Percentiles rank a stretch among this genome's conserved stretches.
phyloP scores from a whole-genome alignment of 1,140 invertebrate species.

The Cherax quadricarinatus region DNA sequence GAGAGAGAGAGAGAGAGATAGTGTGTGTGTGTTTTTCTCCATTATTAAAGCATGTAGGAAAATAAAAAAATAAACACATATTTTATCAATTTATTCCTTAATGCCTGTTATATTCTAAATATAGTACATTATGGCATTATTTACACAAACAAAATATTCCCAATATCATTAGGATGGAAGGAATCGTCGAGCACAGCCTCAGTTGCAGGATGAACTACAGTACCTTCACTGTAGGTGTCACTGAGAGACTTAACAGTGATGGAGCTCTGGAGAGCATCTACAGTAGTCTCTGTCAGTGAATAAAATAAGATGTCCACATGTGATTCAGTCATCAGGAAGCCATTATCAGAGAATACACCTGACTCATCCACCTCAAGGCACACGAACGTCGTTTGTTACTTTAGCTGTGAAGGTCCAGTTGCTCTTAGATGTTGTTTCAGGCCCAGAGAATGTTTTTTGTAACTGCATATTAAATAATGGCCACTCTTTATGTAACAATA shows the following conservation, averaged over 20 bases:
- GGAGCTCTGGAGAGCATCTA: slow-evolving; percentile 27
- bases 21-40: too few relatives aligned
- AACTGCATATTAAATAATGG: background rate
- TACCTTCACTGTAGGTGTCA: slow-evolving; percentile 49
- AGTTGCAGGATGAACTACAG: too few relatives aligned
- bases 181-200: background rate
- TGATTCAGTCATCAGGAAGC: slow-evolving; percentile 73
- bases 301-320: slow-evolving; percentile 75
- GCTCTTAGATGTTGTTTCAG: background rate
- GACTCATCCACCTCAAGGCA: slow-evolving; percentile 59
- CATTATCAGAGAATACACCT: slow-evolving; percentile 72
- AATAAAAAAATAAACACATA: too few relatives aligned
- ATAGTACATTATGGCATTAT: background rate
- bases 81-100: background rate
- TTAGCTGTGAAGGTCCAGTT: slow-evolving; percentile 72
- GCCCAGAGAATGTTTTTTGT: slow-evolving; percentile 1
- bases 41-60: too few relatives aligned
- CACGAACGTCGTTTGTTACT: slow-evolving; percentile 67
- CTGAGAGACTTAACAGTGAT: slow-evolving; percentile 58
- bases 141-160: slow-evolving; percentile 10
- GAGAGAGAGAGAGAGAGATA: too few relatives aligned
- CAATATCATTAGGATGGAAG: slow-evolving; percentile 50
- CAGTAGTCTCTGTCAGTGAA: slow-evolving; percentile 22
- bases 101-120: background rate
- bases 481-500: background rate